A percentile compares a stretch with the other conserved stretches of the same genome.
Evolutionary conservation across 2,113 vertebrate species (phyloP).

Genomic region (Corythornis cristatus): DNA sequence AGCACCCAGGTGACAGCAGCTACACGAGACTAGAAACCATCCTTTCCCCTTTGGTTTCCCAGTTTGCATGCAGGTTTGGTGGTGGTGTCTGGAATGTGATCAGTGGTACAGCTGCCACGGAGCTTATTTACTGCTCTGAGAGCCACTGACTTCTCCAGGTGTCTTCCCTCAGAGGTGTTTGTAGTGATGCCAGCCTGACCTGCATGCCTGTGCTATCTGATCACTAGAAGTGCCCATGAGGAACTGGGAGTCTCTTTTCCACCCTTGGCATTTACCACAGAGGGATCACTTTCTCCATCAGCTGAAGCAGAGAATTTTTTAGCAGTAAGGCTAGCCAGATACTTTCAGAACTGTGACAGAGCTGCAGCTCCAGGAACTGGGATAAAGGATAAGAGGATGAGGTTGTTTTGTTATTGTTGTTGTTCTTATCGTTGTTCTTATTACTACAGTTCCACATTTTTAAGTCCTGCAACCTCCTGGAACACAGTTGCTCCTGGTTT

Average conservation of each 20-base stretch:
- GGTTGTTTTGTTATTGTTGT: background rate
- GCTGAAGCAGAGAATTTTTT: background rate
- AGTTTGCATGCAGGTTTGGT: background rate
- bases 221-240: background rate
- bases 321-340: background rate
- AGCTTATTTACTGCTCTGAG: accelerated
- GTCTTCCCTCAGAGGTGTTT: accelerated
- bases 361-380: background rate
- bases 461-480: background rate
- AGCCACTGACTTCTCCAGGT: background rate
- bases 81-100: background rate
- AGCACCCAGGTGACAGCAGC: background rate
- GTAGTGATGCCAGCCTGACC: background rate
- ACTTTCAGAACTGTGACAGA: background rate
- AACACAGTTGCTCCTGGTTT: background rate
- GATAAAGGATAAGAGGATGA: background rate
- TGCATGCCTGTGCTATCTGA: background rate
- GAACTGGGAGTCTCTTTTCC: background rate
- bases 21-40: background rate
- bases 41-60: background rate
- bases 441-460: background rate
- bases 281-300: background rate
- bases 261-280: background rate
- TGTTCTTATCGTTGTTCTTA: background rate
- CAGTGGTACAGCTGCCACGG: background rate